Base-by-base conservation (phyloP, 2,797 vertebrate genomes). In the Phylloscopus collybita region DNA sequence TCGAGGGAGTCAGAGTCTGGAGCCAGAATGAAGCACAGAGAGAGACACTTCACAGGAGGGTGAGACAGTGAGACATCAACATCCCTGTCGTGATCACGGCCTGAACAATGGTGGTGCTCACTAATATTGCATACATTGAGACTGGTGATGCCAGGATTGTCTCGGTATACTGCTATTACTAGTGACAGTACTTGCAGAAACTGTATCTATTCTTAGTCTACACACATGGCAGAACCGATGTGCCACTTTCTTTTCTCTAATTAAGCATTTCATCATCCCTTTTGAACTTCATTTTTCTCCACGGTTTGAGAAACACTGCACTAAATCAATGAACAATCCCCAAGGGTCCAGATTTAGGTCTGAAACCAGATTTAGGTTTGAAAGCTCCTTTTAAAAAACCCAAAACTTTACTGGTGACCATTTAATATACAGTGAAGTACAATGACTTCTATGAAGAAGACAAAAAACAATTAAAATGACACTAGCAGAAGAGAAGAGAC, bases 151-250 rank as follows among this genome's bases (percentile, higher is more conserved):
- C 32, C 69, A 49, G 32, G 57, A 53, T 56, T 51, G 61, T 67
- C 64, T 44, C 1, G 0, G n/a, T 71, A 88, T 56, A 56, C 65
- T 88, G 82, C 65, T 88, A 93, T 90, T 88, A 94, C 62, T 34
- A 73, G 73, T 69, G 92, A 93, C 80, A 94, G 83, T 38, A 72
- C 70, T 74, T 42, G 59, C 73, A 90, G 88, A 86, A 92, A 84
- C 76, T 78, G 21, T 21, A 78, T 45, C 86, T 93, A 92, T 86
- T 93, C 70, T 93, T 88, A 95, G 86, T 88, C 76, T 73, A 80
- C 75, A 60, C 16, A 49, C 61, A 65, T 8, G 27, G 86, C 59
- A 94, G 83, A 80, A 95, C 34, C 0, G 0, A 86, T 29, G 26
- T 32, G 54, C 36, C 78, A 62, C 88, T 86, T 87, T 81, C 59